Conservation (phyloP, 64 coral and sea anemone species). For the Porites lutea region DNA sequence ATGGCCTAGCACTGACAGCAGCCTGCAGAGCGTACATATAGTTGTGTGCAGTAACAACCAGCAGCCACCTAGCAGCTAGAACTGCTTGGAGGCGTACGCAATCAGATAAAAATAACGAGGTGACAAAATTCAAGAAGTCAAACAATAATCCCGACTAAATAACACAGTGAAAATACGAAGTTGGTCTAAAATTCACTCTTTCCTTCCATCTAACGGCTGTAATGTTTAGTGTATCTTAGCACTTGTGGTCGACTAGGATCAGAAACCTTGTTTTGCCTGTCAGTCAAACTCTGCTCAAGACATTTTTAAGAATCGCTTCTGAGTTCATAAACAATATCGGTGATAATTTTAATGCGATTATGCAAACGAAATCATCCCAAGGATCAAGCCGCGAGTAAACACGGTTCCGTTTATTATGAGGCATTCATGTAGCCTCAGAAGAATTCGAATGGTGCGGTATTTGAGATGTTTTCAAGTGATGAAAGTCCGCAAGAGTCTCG, state of each 20-base stretch:
- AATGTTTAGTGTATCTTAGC: not conserved
- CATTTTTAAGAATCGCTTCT: conserved; percentile 6
- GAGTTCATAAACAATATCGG: conserved; percentile 40
- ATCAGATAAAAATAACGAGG: conserved; percentile 40
- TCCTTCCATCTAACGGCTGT: not conserved
- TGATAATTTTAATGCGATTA: conserved; percentile 64
- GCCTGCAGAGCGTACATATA: too few relatives aligned
- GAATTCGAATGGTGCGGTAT: not conserved
- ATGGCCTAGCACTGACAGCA: too few relatives aligned
- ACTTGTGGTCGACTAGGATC: not conserved
- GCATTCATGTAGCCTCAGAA: not conserved
- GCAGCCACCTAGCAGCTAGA: not conserved
- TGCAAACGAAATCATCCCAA: conserved; percentile 37
- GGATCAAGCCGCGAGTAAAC: conserved; percentile 43
- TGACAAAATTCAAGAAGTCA: conserved; percentile 3
- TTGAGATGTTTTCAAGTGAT: conserved; percentile 20
- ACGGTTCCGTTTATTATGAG: conserved; percentile 19
- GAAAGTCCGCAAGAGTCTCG: conserved; percentile 16
- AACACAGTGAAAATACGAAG: conserved; percentile 17
- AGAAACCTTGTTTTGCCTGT: not conserved
- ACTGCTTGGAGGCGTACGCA: not conserved
- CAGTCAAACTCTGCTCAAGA: not conserved
- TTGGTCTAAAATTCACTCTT: not conserved
- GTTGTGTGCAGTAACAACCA: not conserved
- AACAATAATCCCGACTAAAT: conserved; percentile 14